phyloP scores from a whole-genome alignment of 2,113 vertebrate genomes.

The Heloderma charlesbogerti region DNA sequence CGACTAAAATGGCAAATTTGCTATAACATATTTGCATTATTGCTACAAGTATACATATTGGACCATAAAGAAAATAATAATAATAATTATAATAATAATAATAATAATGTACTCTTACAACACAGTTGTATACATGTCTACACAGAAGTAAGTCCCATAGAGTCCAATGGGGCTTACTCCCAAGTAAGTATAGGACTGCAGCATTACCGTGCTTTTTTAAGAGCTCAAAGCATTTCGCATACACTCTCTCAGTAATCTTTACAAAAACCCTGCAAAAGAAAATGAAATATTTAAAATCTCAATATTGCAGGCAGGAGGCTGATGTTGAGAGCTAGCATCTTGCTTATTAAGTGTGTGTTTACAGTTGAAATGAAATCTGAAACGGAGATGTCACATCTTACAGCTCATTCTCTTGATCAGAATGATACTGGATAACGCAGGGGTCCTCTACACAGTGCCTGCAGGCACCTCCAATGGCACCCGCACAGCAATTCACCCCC shows the following conservation, averaged over 20 bases:
- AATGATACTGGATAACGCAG: background rate
- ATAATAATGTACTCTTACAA: background rate
- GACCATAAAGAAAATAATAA: background rate
- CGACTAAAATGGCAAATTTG: background rate
- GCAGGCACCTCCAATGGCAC: too few species aligned
- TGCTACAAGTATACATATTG: background rate
- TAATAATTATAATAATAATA: background rate
- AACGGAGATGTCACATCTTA: background rate
- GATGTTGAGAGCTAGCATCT: background rate
- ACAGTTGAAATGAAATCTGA: background rate
- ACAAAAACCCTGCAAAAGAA: background rate
- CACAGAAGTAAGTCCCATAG: background rate
- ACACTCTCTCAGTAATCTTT: background rate
- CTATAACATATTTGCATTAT: background rate
- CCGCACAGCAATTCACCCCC: too few species aligned
- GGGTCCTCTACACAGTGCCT: too few species aligned
- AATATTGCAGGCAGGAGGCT: background rate
- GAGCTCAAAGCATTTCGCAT: background rate
- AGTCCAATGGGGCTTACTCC: too few species aligned
- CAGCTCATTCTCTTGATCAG: background rate
- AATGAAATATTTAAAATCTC: too few species aligned
- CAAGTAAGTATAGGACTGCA: background rate
- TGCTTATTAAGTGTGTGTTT: background rate
- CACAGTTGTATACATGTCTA: background rate
- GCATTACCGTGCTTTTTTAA: background rate